These are phyloP conservation scores for Bubo scandiacus DNA, from an alignment of 2,113 vertebrate species.

Conservation along the genomic window DNA sequence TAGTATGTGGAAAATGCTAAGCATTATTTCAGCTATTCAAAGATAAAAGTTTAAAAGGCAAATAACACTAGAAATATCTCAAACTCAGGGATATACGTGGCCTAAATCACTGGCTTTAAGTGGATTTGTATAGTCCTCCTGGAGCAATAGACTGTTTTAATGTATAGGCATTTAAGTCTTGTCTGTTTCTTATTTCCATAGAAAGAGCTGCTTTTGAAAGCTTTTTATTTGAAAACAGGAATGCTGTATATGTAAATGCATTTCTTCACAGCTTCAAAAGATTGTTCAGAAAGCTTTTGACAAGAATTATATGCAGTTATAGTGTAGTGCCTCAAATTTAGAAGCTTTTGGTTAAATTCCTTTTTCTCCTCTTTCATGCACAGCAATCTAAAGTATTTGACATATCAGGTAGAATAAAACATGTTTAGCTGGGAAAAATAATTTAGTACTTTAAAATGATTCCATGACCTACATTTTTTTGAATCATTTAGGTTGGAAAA, in stretches of 20 bases:
- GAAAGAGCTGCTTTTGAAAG: background rate
- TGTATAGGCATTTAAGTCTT: background rate
- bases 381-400: background rate
- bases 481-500: background rate
- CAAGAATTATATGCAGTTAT: background rate
- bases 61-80: background rate
- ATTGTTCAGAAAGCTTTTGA: background rate
- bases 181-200: background rate
- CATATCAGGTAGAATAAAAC: background rate
- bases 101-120: background rate
- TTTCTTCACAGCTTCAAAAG: background rate
- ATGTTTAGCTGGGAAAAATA: background rate
- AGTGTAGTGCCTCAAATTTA: background rate
- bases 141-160: background rate
- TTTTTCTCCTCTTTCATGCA: background rate
- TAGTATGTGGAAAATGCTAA: too few relatives aligned
- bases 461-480: too few relatives aligned
- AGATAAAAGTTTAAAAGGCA: background rate
- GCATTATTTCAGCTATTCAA: background rate
- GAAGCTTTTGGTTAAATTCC: background rate
- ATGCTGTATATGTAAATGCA: background rate
- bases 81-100: fast-evolving
- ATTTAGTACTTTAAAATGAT: background rate
- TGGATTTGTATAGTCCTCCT: background rate
- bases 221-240: background rate